Conservation (phyloP, 2,113 vertebrate species). For the Progne subis region DNA sequence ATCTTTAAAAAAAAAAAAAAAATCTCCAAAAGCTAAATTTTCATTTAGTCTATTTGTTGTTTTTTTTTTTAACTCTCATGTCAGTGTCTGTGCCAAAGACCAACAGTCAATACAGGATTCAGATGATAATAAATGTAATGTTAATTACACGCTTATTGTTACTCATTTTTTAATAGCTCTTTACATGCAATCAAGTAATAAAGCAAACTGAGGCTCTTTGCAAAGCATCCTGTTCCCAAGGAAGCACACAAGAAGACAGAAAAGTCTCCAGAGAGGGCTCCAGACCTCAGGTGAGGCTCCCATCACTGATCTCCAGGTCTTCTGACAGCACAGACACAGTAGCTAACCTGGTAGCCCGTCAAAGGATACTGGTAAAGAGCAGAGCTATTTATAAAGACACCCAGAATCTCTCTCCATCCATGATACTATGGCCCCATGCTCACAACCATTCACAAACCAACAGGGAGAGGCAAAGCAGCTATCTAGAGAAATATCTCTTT, state of each 20-base stretch:
- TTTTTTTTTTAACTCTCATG: not conserved
- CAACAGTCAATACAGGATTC: not conserved
- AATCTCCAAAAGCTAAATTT: not conserved
- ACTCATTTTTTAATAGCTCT: conserved; percentile 41
- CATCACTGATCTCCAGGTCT: not conserved
- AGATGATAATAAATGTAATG: conserved; percentile 7
- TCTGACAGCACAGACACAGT: not conserved
- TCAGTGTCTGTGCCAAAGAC: not conserved
- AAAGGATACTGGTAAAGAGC: not conserved
- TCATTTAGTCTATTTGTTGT: not conserved
- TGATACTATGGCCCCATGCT: not conserved
- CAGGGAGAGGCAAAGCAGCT: not conserved
- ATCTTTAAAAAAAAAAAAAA: not conserved
- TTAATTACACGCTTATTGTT: conserved; percentile 40
- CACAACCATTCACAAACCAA: not conserved
- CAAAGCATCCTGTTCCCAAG: not conserved
- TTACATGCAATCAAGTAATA: conserved; percentile 22
- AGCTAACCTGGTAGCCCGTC: not conserved
- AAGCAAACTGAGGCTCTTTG: not conserved
- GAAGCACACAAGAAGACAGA: not conserved
- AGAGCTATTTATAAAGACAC: not conserved
- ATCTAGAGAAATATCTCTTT: not conserved
- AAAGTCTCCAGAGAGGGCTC: not conserved
- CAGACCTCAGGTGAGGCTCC: not conserved
- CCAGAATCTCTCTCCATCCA: not conserved